Conservation (phyloP, 2,888 invertebrate species). For the Balanococcus diminutus region DNA sequence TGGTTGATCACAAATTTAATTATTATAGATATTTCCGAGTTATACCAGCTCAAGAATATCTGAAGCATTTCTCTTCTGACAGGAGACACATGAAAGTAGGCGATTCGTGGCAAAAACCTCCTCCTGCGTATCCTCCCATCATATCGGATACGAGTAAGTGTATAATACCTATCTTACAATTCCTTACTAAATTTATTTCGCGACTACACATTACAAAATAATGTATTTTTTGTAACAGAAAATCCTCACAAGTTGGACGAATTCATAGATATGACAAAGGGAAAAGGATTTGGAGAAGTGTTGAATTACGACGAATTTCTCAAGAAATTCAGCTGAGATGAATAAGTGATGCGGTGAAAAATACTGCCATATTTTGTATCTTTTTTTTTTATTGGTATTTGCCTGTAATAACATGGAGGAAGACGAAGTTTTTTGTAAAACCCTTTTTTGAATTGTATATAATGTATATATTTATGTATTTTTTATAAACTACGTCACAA, state of each 20-base stretch:
- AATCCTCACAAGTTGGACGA: slow-evolving; percentile 52
- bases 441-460: no score
- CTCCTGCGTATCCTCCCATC: slow-evolving; percentile 45
- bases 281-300: slow-evolving; percentile 38
- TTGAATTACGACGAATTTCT: slow-evolving; percentile 12
- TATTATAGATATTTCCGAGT: slow-evolving; percentile 48
- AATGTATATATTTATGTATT: no score
- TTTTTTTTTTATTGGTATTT: no score
- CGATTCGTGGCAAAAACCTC: slow-evolving; percentile 44
- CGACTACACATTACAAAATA: no score
- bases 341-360: not conserved
- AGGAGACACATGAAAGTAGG: slow-evolving; percentile 50
- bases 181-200: not conserved
- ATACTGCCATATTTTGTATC: no score
- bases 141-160: slow-evolving; percentile 9
- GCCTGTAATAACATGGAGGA: no score
- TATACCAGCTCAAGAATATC: slow-evolving; percentile 38
- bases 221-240: slow-evolving; percentile 3
- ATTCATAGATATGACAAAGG: slow-evolving; percentile 43
- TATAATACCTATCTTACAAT: not conserved
- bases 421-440: no score
- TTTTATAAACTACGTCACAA: not conserved
- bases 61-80: slow-evolving; percentile 51
- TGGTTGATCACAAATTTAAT: no score
- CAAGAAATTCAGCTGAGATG: slow-evolving; percentile 14